Evolutionary conservation across 2,797 vertebrate species (phyloP), one percentile per base, ranked within the genome.

Genomic region (Tadarida brasiliensis): DNA sequence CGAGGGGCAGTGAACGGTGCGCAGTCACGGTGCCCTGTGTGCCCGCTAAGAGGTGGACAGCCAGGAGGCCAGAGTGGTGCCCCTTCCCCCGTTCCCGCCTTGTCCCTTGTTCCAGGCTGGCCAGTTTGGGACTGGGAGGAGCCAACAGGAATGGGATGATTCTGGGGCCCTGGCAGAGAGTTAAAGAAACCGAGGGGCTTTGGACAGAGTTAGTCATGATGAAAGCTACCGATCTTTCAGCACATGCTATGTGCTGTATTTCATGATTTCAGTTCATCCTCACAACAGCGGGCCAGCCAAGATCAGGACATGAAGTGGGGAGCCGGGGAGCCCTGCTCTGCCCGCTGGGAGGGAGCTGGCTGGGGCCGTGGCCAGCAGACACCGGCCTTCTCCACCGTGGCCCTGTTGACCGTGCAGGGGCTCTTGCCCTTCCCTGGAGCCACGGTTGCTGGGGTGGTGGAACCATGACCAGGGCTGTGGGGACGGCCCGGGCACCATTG

Each of bases 11-110:
- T 5, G 59, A 10, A 5, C 5, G 16, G 2, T 0, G 10, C 35
- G 0, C 3, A 0, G 11, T 24, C 2, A 0, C 2, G 11, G 74
- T 0, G 0, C 65, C 63, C 7, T 0, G 11, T 1, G 11, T 26
- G 22, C 24, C 73, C 7, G 81, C 33, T 30, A 16, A 19, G 3
- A 0, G 65, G 35, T 19, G 74, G 65, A 81, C 28, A 33, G 65
- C 56, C 65, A 0, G 33, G 70, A 54, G 30, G 14, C 65, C 82
- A n/a, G 59, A 33, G 51, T 1, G n/a, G 30, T 4, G 3, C 47
- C 15, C 91, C 30, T 4, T 4, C 20, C n/a, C 44, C 24, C 5
- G 33, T 17, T 44, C 84, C 24, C 59, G 35, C 90, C 77, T 26
- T 19, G 74, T 59, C 12, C 11, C 6, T 14, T 59, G 47, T 51